Evolutionary conservation across 1,140 invertebrate species (phyloP).

Genomic region (Pseudomyrmex concolor): DNA sequence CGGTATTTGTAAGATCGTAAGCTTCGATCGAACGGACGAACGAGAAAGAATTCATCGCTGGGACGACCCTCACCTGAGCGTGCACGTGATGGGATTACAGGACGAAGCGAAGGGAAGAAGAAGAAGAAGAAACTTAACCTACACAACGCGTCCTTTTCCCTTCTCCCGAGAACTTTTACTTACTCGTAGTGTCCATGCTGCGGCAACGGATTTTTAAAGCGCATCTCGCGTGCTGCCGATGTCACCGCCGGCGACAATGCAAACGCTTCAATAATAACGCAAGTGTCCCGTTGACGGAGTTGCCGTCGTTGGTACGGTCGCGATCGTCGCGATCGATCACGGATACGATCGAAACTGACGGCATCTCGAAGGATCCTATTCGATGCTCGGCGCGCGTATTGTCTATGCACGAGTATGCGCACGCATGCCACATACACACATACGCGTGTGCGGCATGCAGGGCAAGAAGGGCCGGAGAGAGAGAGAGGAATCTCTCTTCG

Average conservation of each 20-base stretch:
- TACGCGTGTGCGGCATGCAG: background rate
- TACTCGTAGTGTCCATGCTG: constrained; percentile 82
- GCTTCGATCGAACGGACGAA: background rate
- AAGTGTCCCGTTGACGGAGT: background rate
- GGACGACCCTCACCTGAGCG: background rate
- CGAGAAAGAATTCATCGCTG: constrained; percentile 32
- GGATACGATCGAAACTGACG: constrained; percentile 42
- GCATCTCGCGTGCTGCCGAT: constrained; percentile 67
- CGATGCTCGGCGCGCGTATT: background rate
- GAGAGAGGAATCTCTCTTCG: background rate
- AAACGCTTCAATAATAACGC: background rate
- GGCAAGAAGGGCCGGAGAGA: constrained; percentile 10
- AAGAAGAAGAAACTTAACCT: constrained; percentile 63
- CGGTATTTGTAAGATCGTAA: background rate
- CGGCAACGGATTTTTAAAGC: constrained; percentile 78
- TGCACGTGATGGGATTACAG: constrained; percentile 36
- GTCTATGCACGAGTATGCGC: background rate
- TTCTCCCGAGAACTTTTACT: constrained; percentile 64
- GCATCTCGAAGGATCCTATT: constrained; percentile 46
- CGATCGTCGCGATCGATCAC: constrained; percentile 59
- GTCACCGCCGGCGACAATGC: constrained; percentile 12
- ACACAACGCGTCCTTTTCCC: constrained; percentile 61
- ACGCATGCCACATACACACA: background rate
- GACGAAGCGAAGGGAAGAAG: constrained; percentile 32
- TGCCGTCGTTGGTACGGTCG: constrained; percentile 39